Base-by-base conservation (phyloP, 2,797 vertebrate species). In the Columba guinea region DNA sequence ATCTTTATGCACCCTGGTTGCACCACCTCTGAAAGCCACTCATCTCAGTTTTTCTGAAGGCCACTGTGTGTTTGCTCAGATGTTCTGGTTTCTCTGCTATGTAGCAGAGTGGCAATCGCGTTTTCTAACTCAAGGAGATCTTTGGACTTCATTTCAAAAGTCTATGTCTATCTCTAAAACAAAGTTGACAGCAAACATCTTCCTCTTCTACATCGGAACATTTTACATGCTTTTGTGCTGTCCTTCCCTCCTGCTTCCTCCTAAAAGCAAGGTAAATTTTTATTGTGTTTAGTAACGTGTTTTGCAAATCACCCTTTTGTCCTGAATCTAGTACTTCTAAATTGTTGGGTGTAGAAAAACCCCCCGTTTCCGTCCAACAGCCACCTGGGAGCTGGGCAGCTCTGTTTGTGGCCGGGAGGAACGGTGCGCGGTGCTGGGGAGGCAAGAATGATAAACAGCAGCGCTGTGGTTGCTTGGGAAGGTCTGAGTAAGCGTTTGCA, bases 391-490 rank as follows among this genome's bases (percentile, higher is more conserved):
- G 67, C 53, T 1, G 10, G 80, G 60, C 88, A 83, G 77, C 64
- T 73, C 64, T n/a, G 52, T 83, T 30, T 79, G 32, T 46, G 53
- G 67, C 64, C 68, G 39, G 59, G 44, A 71, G 56, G 75, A 67
- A 60, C 71, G 24, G 46, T 41, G 53, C 41, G 60, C 68, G 83
- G 44, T 76, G 52, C 76, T 76, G 75, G 39, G 60, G 79, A 76
- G 39, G 60, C 77, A 91, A 34, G 53, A 92, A 84, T 71, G 62
- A 77, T 48, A 59, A 90, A 87, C 83, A 93, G 75, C 75, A 87
- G 71, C 53, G 3, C 68, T 87, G 71, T 44, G 71, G 84, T 87
- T 4, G 0, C 30, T 44, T 84, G 8, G 5, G 32, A 95, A 93
- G 53, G 17, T 83, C 78, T 82, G 60, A 87, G 81, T 89, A 74